phyloP scores from a whole-genome alignment of 2,888 invertebrate species.

The Diplazon laetatorius region DNA sequence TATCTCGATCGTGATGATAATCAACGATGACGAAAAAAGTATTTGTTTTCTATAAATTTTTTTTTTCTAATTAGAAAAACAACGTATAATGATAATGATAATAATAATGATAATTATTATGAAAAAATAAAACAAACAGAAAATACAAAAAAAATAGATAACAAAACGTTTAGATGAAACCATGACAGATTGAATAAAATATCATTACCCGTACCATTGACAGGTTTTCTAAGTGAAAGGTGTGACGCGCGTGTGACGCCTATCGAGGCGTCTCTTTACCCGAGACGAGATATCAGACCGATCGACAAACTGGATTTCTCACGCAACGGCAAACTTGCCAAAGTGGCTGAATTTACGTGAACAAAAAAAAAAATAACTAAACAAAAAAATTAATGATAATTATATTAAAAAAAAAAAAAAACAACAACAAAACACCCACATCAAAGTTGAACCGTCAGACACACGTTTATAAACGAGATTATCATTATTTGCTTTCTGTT shows the following conservation, averaged over 20 bases:
- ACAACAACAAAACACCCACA: conserved; percentile 46
- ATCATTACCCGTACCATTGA: conserved; percentile 79
- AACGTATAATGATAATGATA: too few species aligned
- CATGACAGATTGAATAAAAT: conserved; percentile 73
- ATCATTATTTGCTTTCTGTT: too few species aligned
- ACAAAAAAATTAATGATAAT: too few species aligned
- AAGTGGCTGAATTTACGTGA: conserved; percentile 58
- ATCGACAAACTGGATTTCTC: conserved; percentile 74
- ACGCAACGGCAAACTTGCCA: conserved; percentile 69
- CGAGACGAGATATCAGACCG: conserved; percentile 77
- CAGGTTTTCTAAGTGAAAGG: conserved; percentile 82
- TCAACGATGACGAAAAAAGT: conserved; percentile 27
- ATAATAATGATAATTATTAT: conserved; percentile 15
- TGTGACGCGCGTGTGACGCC: conserved; percentile 78
- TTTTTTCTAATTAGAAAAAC: too few species aligned
- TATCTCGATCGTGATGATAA: conserved; percentile 34
- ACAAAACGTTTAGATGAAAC: conserved; percentile 35
- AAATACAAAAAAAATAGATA: conserved; percentile 48
- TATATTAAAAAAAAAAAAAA: too few species aligned
- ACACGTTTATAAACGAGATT: conserved; percentile 58
- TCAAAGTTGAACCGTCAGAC: conserved; percentile 51
- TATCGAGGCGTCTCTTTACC: conserved; percentile 76
- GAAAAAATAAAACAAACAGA: conserved; percentile 3
- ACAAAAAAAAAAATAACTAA: conserved; percentile 5
- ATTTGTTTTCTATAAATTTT: too few species aligned